These are phyloP conservation scores for Papilio xuthus DNA, from an alignment of 1,140 invertebrate genomes.

Conservation along the genomic window DNA sequence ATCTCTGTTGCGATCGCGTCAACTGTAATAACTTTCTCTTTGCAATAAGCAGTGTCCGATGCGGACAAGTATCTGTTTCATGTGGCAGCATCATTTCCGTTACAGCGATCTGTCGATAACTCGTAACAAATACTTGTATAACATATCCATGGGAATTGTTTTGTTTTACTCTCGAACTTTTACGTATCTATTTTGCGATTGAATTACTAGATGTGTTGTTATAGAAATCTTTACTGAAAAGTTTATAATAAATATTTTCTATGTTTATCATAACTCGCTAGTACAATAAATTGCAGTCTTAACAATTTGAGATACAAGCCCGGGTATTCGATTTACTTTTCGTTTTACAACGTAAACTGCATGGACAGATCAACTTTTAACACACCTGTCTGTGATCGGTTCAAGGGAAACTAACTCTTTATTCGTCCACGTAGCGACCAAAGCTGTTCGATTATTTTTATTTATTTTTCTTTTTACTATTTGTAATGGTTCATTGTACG, in stretches of 20 bases:
- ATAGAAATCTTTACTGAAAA: neutral
- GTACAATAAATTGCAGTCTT: neutral
- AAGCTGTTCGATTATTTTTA: constrained; percentile 18
- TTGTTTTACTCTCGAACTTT: neutral
- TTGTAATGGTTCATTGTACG: constrained; percentile 33
- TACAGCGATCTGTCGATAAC: constrained; percentile 2
- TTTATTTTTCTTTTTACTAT: constrained; percentile 32
- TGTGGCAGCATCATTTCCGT: constrained; percentile 31
- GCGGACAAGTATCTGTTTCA: constrained; percentile 27
- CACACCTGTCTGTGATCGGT: constrained; percentile 1
- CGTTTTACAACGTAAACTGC: constrained; percentile 4
- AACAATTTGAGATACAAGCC: constrained; percentile 2
- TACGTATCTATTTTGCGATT: neutral
- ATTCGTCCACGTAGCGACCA: constrained; percentile 15
- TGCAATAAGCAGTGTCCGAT: constrained; percentile 46
- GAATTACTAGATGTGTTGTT: neutral
- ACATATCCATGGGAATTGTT: constrained; percentile 33
- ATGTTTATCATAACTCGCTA: neutral
- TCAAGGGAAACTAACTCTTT: constrained; percentile 22
- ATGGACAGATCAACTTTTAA: constrained; percentile 30
- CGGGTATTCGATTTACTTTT: constrained; percentile 25
- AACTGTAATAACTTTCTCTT: constrained; percentile 50
- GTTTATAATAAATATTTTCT: neutral
- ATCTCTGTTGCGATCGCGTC: neutral
- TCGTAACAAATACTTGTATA: constrained; percentile 29